These are phyloP conservation scores for Ceriagrion tenellum DNA, from an alignment of 2,888 invertebrate species.

Conservation along the genomic window DNA sequence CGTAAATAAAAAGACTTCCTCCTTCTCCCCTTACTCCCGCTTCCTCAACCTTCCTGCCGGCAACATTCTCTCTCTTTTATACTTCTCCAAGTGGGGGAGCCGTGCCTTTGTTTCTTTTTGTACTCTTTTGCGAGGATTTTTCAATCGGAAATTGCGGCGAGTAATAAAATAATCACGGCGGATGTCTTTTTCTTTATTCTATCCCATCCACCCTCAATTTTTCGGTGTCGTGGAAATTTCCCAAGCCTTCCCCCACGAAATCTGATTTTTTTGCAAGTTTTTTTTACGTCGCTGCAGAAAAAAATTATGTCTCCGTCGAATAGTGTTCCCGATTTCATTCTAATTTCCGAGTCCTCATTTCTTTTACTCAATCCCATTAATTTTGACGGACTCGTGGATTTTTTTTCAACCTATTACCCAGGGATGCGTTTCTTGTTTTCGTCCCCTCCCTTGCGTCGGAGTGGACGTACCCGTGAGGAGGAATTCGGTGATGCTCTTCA, in stretches of 20 bases:
- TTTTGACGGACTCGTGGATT: neutral
- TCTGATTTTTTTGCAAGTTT: neutral
- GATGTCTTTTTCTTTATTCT: neutral
- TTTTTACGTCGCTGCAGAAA: neutral
- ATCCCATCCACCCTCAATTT: neutral
- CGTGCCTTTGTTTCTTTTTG: neutral
- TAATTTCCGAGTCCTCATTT: neutral
- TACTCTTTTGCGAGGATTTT: constrained; percentile 23
- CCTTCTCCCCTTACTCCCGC: neutral
- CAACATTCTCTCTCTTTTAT: neutral
- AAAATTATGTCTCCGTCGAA: neutral
- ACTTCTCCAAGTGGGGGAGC: neutral
- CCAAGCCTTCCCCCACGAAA: neutral
- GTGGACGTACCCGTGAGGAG: neutral
- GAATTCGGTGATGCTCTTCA: neutral
- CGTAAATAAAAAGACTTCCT: neutral
- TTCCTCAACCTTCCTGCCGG: neutral
- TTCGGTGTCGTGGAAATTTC: neutral
- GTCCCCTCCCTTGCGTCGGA: neutral
- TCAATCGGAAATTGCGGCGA: constrained; percentile 42
- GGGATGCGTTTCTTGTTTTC: neutral
- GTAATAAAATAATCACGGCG: neutral
- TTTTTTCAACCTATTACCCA: neutral
- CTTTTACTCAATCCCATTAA: neutral
- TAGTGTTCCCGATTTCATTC: neutral